A percentile compares a stretch with the other conserved stretches of the same genome.
Conservation (phyloP, 2,113 vertebrate species). For the Mesitornis unicolor region DNA sequence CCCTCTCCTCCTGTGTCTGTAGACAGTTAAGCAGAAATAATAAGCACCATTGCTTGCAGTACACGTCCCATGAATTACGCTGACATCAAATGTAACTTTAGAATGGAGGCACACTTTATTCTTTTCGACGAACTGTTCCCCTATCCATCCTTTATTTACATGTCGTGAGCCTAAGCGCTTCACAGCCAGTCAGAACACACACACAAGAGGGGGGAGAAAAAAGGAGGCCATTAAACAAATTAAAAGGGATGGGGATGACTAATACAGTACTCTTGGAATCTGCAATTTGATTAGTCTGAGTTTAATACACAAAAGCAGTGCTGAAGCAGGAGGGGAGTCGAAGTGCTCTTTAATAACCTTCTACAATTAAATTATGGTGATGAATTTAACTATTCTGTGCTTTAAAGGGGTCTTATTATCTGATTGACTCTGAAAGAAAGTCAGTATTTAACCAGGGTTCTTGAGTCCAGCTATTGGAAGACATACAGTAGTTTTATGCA, state of each 20-base stretch:
- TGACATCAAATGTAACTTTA: constrained; percentile 81
- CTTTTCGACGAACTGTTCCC: constrained; percentile 72
- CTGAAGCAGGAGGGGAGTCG: constrained; percentile 73
- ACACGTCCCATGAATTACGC: constrained; percentile 77
- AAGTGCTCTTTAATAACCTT: constrained; percentile 82
- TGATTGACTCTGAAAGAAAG: constrained; percentile 75
- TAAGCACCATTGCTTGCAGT: constrained; percentile 70
- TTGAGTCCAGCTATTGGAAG: constrained; percentile 58
- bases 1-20: constrained; percentile 75
- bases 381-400: constrained; percentile 78
- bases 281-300: constrained; percentile 84
- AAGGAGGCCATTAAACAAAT: constrained; percentile 82
- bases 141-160: constrained; percentile 78
- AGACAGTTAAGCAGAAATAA: constrained; percentile 77
- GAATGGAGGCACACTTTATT: constrained; percentile 79
- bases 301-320: constrained; percentile 82
- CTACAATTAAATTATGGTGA: constrained; percentile 82
- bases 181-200: constrained; percentile 68
- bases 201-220: constrained; percentile 56
- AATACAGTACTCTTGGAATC: constrained; percentile 81
- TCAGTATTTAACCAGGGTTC: constrained; percentile 65
- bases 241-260: constrained; percentile 82
- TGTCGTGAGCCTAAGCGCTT: constrained; percentile 70
- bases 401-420: constrained; percentile 75
- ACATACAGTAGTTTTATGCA: constrained; percentile 49